A percentile compares a stretch with the other conserved stretches of the same genome.
Evolutionary conservation across 2,797 vertebrate species (phyloP).

Genomic region (Urocyon cinereoargenteus): DNA sequence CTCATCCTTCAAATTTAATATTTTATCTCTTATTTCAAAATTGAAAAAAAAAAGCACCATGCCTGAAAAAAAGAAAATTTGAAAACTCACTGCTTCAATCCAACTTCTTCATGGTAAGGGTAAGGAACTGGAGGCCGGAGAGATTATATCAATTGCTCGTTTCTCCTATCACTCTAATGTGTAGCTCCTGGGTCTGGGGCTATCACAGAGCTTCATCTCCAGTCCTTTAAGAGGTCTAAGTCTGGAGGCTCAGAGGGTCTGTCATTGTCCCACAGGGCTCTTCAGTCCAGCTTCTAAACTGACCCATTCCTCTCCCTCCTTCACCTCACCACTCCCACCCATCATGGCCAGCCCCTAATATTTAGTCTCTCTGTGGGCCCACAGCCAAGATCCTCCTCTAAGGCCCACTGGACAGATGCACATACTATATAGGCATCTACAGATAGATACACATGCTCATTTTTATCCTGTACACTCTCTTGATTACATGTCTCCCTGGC

Average conservation of each 20-base stretch:
- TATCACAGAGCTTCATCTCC: neutral
- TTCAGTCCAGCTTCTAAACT: neutral
- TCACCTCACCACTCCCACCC: neutral
- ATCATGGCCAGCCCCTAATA: neutral
- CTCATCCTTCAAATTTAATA: neutral
- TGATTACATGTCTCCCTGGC: neutral
- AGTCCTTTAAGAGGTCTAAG: neutral
- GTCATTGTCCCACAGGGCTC: neutral
- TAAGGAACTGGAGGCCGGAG: neutral
- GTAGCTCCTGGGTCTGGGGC: neutral
- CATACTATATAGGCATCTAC: accelerated
- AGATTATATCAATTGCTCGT: neutral
- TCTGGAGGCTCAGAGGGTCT: neutral
- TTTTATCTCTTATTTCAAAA: constrained; percentile 20
- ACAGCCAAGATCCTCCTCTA: neutral
- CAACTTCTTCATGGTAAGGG: neutral
- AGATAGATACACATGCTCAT: no score
- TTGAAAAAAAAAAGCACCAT: no score
- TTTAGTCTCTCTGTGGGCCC: neutral
- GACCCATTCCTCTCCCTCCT: neutral
- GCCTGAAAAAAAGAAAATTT: neutral
- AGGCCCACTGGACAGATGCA: neutral
- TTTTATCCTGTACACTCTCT: neutral
- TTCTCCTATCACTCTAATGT: neutral
- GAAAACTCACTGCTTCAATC: neutral